A percentile compares a stretch with the other conserved stretches of the same genome.
Evolutionary conservation across 2,888 invertebrate species (phyloP).

Genomic region (Zele albiditarsus): DNA sequence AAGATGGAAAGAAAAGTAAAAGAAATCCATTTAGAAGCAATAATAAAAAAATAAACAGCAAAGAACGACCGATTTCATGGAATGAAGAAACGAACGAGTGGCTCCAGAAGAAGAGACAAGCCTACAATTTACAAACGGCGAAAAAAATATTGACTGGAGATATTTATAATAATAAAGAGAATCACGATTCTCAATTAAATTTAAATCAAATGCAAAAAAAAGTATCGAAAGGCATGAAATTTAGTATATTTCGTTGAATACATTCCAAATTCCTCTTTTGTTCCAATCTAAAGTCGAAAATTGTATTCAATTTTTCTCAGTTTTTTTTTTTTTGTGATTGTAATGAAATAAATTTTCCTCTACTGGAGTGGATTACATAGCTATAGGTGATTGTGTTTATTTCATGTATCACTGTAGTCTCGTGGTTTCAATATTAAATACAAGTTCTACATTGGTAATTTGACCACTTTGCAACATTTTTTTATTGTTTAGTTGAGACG

Average conservation of each 20-base stretch:
- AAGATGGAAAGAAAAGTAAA: slow-evolving; percentile 39
- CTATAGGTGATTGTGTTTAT: slow-evolving; percentile 18
- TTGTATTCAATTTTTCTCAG: neutral
- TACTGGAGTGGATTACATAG: neutral
- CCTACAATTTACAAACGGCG: slow-evolving; percentile 59
- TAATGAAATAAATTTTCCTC: too few relatives aligned
- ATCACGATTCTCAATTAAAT: slow-evolving; percentile 45
- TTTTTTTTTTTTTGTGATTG: neutral
- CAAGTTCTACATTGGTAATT: slow-evolving; percentile 23
- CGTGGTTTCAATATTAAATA: slow-evolving; percentile 9
- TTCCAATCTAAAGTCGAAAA: neutral
- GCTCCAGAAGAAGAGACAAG: slow-evolving; percentile 64
- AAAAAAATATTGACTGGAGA: slow-evolving; percentile 51
- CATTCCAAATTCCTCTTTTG: neutral
- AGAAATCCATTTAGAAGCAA: slow-evolving; percentile 28
- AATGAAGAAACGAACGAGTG: slow-evolving; percentile 65
- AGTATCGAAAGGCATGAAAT: slow-evolving; percentile 58
- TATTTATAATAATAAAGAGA: slow-evolving; percentile 63
- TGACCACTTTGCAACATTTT: slow-evolving; percentile 11
- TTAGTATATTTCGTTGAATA: slow-evolving; percentile 63
- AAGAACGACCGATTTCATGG: slow-evolving; percentile 65
- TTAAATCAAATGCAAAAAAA: slow-evolving; percentile 55
- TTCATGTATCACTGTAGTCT: slow-evolving; percentile 17
- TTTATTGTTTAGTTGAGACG: slow-evolving; percentile 13
- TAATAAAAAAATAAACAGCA: slow-evolving; percentile 33